Evolutionary conservation across 2,888 invertebrate genomes (phyloP).

Genomic region (Pandemis cinnamomeana): DNA sequence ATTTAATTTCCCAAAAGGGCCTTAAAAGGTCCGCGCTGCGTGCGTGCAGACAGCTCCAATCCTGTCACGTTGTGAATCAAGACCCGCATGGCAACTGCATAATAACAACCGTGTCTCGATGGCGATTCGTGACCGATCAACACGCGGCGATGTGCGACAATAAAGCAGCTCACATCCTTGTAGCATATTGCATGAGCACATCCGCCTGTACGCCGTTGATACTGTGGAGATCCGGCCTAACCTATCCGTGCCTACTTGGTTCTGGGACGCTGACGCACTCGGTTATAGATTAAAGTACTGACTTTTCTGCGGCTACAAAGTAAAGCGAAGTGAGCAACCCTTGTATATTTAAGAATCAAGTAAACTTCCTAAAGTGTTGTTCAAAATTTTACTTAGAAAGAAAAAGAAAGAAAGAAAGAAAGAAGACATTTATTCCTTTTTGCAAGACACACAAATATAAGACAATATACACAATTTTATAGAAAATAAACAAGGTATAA

Average conservation of each 20-base stretch:
- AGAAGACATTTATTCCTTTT: no score
- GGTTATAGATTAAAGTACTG: background rate
- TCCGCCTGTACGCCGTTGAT: conserved; percentile 50
- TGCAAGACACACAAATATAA: no score
- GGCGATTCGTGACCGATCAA: conserved; percentile 62
- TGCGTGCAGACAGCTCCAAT: conserved; percentile 10
- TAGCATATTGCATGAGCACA: conserved; percentile 48
- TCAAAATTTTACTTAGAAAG: no score
- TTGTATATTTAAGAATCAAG: background rate
- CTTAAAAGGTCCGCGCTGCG: background rate
- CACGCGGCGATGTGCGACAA: conserved; percentile 59
- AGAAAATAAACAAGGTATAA: no score
- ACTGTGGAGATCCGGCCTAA: conserved; percentile 38
- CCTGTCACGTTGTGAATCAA: conserved; percentile 26
- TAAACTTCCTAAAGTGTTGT: background rate
- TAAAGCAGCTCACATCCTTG: conserved; percentile 66
- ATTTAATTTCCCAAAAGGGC: background rate
- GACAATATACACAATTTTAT: no score
- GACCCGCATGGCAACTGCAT: conserved; percentile 36
- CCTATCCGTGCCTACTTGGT: conserved; percentile 15
- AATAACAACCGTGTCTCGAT: conserved; percentile 29
- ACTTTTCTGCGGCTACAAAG: background rate
- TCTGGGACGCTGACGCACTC: conserved; percentile 17
- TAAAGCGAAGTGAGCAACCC: background rate
- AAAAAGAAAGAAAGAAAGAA: no score